Evolutionary conservation across 2,113 vertebrate species (phyloP).

Genomic region (Gobius niger): DNA sequence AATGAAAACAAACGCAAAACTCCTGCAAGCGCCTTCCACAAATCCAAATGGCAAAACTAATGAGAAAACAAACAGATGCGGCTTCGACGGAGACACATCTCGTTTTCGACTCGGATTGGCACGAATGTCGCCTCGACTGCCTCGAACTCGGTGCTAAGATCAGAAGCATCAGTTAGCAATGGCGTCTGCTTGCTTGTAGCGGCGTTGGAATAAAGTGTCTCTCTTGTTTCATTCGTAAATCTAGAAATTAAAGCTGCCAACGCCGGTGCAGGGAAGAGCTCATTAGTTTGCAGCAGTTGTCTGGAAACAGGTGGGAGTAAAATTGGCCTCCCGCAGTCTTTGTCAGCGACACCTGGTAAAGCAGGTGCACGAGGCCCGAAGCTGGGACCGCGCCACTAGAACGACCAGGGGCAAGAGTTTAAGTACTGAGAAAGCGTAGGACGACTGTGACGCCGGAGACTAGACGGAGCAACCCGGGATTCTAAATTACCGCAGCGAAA

Average conservation of each 20-base stretch:
- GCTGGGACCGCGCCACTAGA: slow-evolving; percentile 28
- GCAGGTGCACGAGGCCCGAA: slow-evolving; percentile 23
- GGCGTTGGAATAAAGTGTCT: background rate
- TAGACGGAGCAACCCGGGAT: background rate
- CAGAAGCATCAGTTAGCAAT: background rate
- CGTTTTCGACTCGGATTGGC: background rate
- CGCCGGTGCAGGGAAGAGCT: background rate
- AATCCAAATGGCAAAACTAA: slow-evolving; percentile 8
- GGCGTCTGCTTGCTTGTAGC: background rate
- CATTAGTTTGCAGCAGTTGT: slow-evolving; percentile 23
- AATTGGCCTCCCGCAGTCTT: background rate
- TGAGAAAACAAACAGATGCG: slow-evolving; percentile 9
- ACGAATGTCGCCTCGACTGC: background rate
- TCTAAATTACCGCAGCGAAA: background rate
- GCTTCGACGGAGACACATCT: background rate
- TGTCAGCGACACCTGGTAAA: slow-evolving; percentile 32
- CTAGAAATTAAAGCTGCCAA: slow-evolving; percentile 8
- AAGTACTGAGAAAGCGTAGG: slow-evolving; percentile 24
- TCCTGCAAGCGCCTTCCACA: background rate
- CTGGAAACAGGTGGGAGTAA: slow-evolving; percentile 20
- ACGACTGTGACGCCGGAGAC: slow-evolving; percentile 9
- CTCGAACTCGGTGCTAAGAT: background rate
- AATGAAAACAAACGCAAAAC: background rate
- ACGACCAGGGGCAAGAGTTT: slow-evolving; percentile 26
- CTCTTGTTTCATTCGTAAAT: background rate